Conservation (phyloP, 2,113 vertebrate species). For the Pelodiscus sinensis region DNA sequence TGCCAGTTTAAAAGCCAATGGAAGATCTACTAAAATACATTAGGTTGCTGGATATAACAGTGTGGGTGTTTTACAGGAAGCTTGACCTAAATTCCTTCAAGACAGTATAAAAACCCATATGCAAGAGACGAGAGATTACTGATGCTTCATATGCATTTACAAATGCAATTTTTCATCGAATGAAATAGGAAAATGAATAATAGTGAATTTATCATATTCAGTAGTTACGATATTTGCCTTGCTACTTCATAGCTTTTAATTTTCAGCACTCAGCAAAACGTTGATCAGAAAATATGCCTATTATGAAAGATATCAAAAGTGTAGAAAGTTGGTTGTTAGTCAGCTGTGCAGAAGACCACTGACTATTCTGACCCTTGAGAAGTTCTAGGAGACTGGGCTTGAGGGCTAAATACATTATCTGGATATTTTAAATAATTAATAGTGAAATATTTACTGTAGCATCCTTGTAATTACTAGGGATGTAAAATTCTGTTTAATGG, state of each 20-base stretch:
- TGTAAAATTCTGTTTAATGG: too few relatives aligned
- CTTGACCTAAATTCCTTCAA: not conserved
- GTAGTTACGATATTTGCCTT: not conserved
- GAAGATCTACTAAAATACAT: not conserved
- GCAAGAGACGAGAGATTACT: not conserved
- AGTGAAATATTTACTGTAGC: not conserved
- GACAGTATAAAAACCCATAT: not conserved
- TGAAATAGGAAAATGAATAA: not conserved
- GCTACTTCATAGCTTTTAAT: not conserved
- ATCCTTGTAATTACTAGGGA: not conserved
- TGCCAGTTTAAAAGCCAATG: not conserved
- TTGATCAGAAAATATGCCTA: not conserved
- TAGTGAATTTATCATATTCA: not conserved
- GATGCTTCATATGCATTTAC: not conserved
- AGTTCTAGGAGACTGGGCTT: not conserved
- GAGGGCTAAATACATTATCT: not conserved
- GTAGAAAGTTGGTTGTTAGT: not conserved
- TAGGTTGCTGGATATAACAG: not conserved
- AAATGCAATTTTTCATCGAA: not conserved
- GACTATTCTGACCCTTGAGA: not conserved
- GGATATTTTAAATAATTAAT: not conserved
- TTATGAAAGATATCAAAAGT: not conserved
- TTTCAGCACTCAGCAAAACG: not conserved
- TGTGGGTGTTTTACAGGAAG: accelerated
- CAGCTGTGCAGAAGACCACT: not conserved